Conservation (phyloP, 2,797 vertebrate species). For the Gadopsis marmoratus region DNA sequence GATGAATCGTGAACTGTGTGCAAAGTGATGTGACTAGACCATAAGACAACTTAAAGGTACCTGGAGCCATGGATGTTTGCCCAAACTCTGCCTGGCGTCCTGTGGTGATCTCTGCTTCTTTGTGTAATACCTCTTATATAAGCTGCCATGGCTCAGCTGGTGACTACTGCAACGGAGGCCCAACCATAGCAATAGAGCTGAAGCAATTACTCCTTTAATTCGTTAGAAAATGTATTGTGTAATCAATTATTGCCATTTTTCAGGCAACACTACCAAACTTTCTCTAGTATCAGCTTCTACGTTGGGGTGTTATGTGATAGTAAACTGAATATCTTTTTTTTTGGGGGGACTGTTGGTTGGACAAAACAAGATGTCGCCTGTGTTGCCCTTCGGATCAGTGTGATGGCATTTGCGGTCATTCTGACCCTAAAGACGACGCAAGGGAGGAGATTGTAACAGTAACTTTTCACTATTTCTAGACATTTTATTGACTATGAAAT, state of each 20-base stretch:
- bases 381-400: no score
- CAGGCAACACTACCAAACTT: not conserved
- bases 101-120: not conserved
- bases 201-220: not conserved
- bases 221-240: not conserved
- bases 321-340: not conserved
- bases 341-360: not conserved
- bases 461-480: no score
- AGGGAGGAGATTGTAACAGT: no score
- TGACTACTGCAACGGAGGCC: not conserved
- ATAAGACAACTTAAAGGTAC: not conserved
- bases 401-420: no score
- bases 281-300: not conserved
- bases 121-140: not conserved
- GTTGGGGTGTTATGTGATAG: not conserved
- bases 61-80: not conserved
- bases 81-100: not conserved
- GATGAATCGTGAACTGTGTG: slow-evolving; percentile 53
- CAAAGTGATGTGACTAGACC: slow-evolving; percentile 6
- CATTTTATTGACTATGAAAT: not conserved
- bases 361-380: not conserved
- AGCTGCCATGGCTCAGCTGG: not conserved
- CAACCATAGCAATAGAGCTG: not conserved
- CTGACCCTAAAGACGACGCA: no score
- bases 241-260: not conserved